A percentile compares a stretch with the other conserved stretches of the same genome.
Conservation (phyloP, 2,797 vertebrate genomes). For the Lepilemur septentrionalis region DNA sequence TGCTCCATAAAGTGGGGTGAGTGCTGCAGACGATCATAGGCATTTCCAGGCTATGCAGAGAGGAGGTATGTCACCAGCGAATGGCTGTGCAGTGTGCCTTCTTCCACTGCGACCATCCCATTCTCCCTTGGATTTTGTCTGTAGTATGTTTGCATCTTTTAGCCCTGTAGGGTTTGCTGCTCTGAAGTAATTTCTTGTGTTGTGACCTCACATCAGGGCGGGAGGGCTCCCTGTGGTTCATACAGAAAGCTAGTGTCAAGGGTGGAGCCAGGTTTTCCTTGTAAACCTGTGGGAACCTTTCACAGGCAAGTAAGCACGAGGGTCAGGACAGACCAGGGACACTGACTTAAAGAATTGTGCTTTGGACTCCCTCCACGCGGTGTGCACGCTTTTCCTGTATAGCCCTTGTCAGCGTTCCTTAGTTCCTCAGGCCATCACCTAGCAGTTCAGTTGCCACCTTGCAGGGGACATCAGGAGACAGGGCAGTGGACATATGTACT, state of each 20-base stretch:
- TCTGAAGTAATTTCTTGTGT: neutral
- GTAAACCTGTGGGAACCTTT: neutral
- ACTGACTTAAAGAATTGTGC: neutral
- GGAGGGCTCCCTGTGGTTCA: neutral
- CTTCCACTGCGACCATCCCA: neutral
- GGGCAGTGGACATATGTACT: neutral
- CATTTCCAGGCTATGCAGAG: neutral
- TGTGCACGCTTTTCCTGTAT: fast-evolving
- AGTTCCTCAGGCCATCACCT: neutral
- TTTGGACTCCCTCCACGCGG: neutral
- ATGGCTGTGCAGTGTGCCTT: neutral
- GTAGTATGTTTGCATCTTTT: neutral
- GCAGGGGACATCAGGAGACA: neutral
- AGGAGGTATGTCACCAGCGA: neutral
- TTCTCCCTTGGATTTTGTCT: neutral
- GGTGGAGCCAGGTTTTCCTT: neutral
- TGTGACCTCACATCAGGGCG: neutral
- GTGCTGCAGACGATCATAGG: fast-evolving
- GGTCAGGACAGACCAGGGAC: neutral
- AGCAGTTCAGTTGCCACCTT: neutral
- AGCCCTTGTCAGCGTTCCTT: neutral
- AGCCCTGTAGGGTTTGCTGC: neutral
- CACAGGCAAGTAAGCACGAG: neutral
- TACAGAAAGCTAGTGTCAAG: neutral
- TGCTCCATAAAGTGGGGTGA: neutral